These are phyloP conservation scores for Galemys pyrenaicus DNA, from an alignment of 2,113 vertebrate species.

Conservation along the genomic window DNA sequence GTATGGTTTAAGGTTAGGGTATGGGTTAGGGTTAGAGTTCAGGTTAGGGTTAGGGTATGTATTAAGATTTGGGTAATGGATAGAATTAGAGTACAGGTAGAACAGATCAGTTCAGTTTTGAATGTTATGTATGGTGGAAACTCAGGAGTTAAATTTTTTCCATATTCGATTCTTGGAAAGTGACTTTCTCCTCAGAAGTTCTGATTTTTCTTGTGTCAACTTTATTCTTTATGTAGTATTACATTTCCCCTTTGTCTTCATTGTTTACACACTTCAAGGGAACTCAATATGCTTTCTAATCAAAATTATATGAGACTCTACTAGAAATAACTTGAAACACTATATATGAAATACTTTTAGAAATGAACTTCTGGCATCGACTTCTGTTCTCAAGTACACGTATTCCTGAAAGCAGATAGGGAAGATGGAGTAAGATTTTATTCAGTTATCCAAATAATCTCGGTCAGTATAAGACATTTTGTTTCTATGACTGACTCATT, in stretches of 20 bases:
- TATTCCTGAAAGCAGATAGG: neutral
- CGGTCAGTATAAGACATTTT: neutral
- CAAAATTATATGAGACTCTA: conserved; percentile 4
- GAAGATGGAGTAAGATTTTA: neutral
- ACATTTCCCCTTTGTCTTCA: neutral
- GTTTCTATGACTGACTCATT: neutral
- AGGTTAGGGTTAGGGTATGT: too few species aligned
- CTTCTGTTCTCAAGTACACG: neutral
- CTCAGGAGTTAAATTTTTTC: neutral
- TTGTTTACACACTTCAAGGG: neutral
- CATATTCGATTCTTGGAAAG: conserved; percentile 2
- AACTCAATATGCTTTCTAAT: neutral
- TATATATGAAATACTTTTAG: conserved; percentile 41
- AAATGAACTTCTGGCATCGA: conserved; percentile 19
- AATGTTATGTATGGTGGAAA: neutral
- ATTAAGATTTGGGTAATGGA: too few species aligned
- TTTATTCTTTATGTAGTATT: conserved; percentile 17
- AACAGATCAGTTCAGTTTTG: conserved; percentile 16
- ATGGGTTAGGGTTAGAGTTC: too few species aligned
- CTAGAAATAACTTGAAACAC: neutral
- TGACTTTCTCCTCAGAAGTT: conserved; percentile 21
- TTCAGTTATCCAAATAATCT: conserved; percentile 33
- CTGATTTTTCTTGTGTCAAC: conserved; percentile 28
- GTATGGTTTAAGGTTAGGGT: too few species aligned
- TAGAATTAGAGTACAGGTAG: neutral